These are phyloP conservation scores for Sitophilus oryzae DNA, from an alignment of 1,140 invertebrate genomes.

Conservation along the genomic window DNA sequence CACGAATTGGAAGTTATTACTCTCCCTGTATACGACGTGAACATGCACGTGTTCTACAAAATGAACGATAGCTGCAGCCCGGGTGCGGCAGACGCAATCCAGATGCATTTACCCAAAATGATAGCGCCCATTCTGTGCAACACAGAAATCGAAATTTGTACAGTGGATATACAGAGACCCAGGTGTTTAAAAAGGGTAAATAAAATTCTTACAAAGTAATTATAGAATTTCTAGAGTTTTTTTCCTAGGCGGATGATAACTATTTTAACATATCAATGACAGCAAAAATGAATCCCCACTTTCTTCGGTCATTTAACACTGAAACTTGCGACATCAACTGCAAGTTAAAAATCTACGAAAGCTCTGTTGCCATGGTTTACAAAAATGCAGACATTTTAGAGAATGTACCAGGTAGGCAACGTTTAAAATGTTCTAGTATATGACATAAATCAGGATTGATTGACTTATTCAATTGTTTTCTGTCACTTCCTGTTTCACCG, in stretches of 20 bases:
- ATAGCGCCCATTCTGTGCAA: constrained; percentile 29
- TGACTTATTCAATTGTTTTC: too few relatives aligned
- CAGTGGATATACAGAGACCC: constrained; percentile 29
- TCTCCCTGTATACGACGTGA: constrained; percentile 30
- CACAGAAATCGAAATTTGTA: constrained; percentile 23
- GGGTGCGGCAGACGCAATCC: constrained; percentile 27
- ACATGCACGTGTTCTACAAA: constrained; percentile 28
- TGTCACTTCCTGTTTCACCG: too few relatives aligned
- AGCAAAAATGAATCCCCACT: constrained; percentile 29
- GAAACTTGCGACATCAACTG: constrained; percentile 36
- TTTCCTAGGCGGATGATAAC: constrained; percentile 26
- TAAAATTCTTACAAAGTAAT: too few relatives aligned
- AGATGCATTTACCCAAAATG: constrained; percentile 30
- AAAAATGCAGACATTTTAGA: constrained; percentile 35
- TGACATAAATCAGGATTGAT: too few relatives aligned
- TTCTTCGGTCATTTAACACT: constrained; percentile 29
- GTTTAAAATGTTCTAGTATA: not conserved
- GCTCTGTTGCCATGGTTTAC: constrained; percentile 32
- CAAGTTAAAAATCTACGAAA: constrained; percentile 33
- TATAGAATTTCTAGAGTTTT: too few relatives aligned
- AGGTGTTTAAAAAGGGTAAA: constrained; percentile 29
- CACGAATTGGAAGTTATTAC: constrained; percentile 33
- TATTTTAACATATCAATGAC: constrained; percentile 27
- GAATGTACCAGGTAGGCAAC: constrained; percentile 30
- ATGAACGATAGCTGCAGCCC: constrained; percentile 29